Evolutionary conservation across 1,140 invertebrate species (phyloP).

Genomic region (Drosophila bocki): DNA sequence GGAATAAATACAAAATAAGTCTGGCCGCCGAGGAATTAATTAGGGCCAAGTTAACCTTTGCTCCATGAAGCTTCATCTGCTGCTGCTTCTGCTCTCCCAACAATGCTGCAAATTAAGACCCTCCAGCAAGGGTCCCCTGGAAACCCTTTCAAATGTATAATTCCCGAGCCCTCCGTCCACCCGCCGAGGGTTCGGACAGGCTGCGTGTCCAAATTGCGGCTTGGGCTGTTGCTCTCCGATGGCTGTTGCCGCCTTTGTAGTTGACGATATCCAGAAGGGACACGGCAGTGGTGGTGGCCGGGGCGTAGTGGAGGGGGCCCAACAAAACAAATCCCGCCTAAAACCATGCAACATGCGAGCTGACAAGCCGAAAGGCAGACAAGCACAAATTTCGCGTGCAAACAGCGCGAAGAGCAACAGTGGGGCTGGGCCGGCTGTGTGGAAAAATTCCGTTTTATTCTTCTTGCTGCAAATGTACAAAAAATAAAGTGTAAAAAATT

Average conservation of each 20-base stretch:
- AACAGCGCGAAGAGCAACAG: slow-evolving; percentile 55
- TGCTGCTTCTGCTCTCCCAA: slow-evolving; percentile 38
- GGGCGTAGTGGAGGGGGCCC: slow-evolving; percentile 13
- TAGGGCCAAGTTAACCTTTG: slow-evolving; percentile 65
- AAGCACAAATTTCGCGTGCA: slow-evolving; percentile 82
- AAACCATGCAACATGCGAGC: slow-evolving; percentile 83
- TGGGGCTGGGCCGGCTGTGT: neutral
- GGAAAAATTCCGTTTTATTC: slow-evolving; percentile 42
- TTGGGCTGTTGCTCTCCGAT: slow-evolving; percentile 41
- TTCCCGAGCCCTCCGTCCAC: slow-evolving; percentile 21
- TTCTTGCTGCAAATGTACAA: slow-evolving; percentile 67
- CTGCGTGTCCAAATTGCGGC: slow-evolving; percentile 72
- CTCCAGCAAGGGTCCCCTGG: slow-evolving; percentile 41
- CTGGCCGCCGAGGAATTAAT: slow-evolving; percentile 55
- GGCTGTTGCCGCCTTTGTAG: slow-evolving; percentile 69
- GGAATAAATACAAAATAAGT: neutral
- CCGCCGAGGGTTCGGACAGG: slow-evolving; percentile 25
- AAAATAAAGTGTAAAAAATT: slow-evolving; percentile 83
- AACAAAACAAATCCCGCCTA: slow-evolving; percentile 78
- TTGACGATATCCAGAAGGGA: slow-evolving; percentile 48
- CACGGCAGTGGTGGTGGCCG: slow-evolving; percentile 2
- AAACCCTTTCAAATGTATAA: slow-evolving; percentile 46
- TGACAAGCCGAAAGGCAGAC: slow-evolving; percentile 83
- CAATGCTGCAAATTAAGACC: slow-evolving; percentile 77
- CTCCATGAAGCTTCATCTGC: slow-evolving; percentile 18